Conservation (phyloP, 1,140 invertebrate species). For the Lerema accius region DNA sequence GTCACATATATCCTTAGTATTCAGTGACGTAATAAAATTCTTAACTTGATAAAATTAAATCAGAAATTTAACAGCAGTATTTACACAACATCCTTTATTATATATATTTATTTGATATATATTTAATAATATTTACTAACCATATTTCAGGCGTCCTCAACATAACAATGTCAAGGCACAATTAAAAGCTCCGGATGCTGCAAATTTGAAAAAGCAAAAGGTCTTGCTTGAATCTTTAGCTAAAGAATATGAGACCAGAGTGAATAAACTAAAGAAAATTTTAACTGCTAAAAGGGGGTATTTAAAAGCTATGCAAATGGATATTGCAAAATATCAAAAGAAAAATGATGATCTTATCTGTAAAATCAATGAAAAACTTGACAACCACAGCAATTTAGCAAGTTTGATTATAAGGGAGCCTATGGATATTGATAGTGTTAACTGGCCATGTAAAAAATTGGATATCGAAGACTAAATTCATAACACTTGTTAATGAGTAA, state of each 20-base stretch:
- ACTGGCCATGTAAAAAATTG: constrained; percentile 54
- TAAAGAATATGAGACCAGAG: constrained; percentile 74
- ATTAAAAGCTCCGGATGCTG: constrained; percentile 65
- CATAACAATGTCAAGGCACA: constrained; percentile 69
- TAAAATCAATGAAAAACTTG: constrained; percentile 60
- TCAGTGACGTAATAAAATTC: neutral
- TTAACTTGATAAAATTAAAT: constrained; percentile 9
- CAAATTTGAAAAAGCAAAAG: constrained; percentile 70
- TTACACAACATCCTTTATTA: too few species aligned
- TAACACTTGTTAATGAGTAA: constrained; percentile 58
- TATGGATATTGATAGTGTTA: constrained; percentile 49
- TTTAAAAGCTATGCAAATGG: constrained; percentile 69
- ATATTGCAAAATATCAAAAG: constrained; percentile 73
- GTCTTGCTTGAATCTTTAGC: constrained; percentile 60
- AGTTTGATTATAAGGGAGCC: constrained; percentile 46
- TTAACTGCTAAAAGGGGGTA: constrained; percentile 70
- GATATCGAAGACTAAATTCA: constrained; percentile 44
- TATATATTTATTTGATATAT: too few species aligned
- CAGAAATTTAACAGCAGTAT: too few species aligned
- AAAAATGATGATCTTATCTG: constrained; percentile 66
- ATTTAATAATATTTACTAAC: too few species aligned
- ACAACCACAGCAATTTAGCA: constrained; percentile 54
- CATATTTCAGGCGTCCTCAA: constrained; percentile 73
- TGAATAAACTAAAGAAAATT: constrained; percentile 66
- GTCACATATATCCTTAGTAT: too few species aligned